Evolutionary conservation across 2,797 vertebrate species (phyloP), one percentile per base, ranked within the genome.

Genomic region (Chaetodon trifasciatus): DNA sequence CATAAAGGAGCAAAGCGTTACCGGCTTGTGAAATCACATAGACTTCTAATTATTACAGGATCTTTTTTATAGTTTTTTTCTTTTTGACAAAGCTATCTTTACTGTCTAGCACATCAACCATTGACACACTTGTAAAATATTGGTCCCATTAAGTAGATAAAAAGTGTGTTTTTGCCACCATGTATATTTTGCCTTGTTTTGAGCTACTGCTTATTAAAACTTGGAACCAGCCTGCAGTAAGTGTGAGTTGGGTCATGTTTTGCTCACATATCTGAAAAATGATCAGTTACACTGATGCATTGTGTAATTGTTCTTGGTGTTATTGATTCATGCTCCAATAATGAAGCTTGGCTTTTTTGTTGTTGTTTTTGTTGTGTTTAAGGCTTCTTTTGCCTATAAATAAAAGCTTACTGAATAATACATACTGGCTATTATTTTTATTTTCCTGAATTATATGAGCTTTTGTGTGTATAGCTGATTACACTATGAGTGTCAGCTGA

Each of bases 391-490:
- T 74, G 68, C 63, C 76, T 74, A 83, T 83, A 53, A 94, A 93
- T 93, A 94, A 94, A 92, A 83, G 37, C 73, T 76, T 71, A 37
- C 56, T 78, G 53, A 87, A 72, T 77, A 76, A 81, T 55, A 80
- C 28, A 17, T 47, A 70, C 8, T 69, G 61, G 0, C 58, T 74
- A 8, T 55, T 60, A 47, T 56, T 64, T 70, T 56, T 79, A 13
- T 60, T 58, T 53, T 13, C 3, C 12, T 6, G 0, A 52, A 24
- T 28, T 47, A 6, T 21, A 28, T 57, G 3, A 52, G 17, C 1
- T 8, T 24, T 52, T 10, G 11, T 46, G 9, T 50, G 8, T 65
- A 23, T 32, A 32, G 2, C 17, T 53, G 5, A 19, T 9, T 16
- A 2, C 2, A 32, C 16, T 13, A 6, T 53, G 8, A 60, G n/a